Evolutionary conservation across 2,888 invertebrate genomes (phyloP), one percentile per base, ranked within the genome.

Genomic region (Gortyna flavago): DNA sequence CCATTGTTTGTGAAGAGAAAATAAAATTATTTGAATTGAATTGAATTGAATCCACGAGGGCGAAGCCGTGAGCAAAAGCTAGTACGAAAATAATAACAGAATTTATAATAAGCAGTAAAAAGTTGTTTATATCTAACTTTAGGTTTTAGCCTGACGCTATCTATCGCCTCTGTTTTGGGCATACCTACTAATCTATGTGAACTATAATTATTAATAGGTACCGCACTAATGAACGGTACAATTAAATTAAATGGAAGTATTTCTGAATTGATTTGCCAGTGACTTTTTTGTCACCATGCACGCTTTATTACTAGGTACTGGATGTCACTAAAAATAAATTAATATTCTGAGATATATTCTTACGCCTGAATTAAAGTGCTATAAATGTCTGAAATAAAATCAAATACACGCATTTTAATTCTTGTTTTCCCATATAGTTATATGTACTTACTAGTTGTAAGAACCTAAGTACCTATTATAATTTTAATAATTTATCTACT

Each of bases 401-500:
- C 4, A 8, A 61, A 29, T 29, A 57, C 5, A 68, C 7, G n/a
- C 21, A 29, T 41, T 41, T 51, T 9, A 3, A 54, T 25, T 25
- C 51, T 54, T 25, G 51, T 54, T 54, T 54, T 62, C 3, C 18
- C 51, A 18, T 54, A 41, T 54, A 25, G 1, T 72, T 71, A 0
- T 41, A 41, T 6, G 13, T 29, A 29, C 7, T 32, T 29, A n/a
- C 29, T 32, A 61, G 18, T 61, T 61, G 32, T 32, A 32, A 29
- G 29, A 29, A 29, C 29, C 8, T 61, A 35, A 18, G 18, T 18
- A 59, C 18, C 13, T 48, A n/a, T 65, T n/a, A 51, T 75, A 25
- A 75, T n/a, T 66, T 44, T 38, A n/a, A 21, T 75, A 0, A 61
- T 18, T 68, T 80, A 80, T 80, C 62, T 64, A 29, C 35, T 13